These are phyloP conservation scores for Aphidius ervi DNA, from an alignment of 1,140 invertebrate genomes.

Conservation along the genomic window DNA sequence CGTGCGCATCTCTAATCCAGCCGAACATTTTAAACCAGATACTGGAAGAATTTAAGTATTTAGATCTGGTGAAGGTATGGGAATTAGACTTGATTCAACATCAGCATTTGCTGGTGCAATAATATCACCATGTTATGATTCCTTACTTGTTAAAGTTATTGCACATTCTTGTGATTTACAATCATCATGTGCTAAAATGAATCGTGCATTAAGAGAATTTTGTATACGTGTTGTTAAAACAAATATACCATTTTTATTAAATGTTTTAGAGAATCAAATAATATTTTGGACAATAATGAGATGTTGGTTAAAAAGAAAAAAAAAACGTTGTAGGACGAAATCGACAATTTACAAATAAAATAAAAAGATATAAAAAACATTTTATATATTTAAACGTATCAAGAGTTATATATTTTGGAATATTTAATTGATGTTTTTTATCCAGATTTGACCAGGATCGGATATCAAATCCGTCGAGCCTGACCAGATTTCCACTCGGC, in stretches of 20 bases:
- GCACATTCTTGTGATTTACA: conserved; percentile 88
- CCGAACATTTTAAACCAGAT: conserved; percentile 95
- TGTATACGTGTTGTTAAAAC: conserved; percentile 98
- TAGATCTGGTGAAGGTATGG: conserved; percentile 97
- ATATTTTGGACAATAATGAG: no score
- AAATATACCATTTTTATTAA: conserved; percentile 97
- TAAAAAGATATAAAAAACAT: no score
- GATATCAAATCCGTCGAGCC: no score
- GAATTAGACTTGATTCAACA: conserved; percentile 94
- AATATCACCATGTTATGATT: conserved; percentile 98
- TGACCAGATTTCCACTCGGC: no score
- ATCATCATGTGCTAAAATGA: conserved; percentile 93
- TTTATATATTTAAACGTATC: no score
- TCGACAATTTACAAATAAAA: no score
- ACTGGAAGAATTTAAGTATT: conserved; percentile 97
- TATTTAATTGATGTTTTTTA: no score
- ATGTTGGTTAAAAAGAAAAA: no score
- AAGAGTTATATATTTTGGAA: no score
- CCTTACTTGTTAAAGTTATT: conserved; percentile 96
- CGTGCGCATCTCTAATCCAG: no score
- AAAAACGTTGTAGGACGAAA: no score
- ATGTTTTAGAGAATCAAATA: conserved; percentile 95
- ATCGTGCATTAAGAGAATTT: conserved; percentile 91
- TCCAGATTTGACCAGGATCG: no score
- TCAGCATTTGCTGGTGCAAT: conserved; percentile 95